phyloP scores from a whole-genome alignment of 2,113 vertebrate genomes.

The Hypocryptadius cinnamomeus region DNA sequence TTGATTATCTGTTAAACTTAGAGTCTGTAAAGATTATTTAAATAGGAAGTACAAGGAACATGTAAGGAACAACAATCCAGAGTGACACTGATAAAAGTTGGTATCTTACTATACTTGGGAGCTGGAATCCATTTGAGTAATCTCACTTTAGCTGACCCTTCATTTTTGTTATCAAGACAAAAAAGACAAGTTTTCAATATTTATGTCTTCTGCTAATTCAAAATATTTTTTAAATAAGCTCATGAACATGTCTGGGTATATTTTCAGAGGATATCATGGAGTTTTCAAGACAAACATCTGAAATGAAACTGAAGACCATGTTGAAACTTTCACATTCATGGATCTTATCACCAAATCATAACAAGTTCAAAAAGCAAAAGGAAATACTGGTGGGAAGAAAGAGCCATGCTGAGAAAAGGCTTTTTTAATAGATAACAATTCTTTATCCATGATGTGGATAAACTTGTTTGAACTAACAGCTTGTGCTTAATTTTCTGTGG shows the following conservation, averaged over 20 bases:
- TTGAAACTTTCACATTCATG: background rate
- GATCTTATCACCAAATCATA: background rate
- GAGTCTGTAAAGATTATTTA: background rate
- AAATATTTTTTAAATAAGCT: background rate
- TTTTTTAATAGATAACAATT: background rate
- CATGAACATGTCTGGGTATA: background rate
- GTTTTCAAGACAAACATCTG: background rate
- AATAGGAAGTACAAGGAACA: background rate
- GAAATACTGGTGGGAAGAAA: background rate
- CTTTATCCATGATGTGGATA: background rate
- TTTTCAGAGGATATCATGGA: conserved; percentile 17
- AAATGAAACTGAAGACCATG: background rate
- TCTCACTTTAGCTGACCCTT: background rate
- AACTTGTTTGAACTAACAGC: background rate
- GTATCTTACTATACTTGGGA: background rate
- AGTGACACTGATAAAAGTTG: background rate
- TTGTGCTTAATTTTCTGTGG: background rate
- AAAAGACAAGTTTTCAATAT: background rate
- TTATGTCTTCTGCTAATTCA: background rate
- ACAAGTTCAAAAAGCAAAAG: background rate
- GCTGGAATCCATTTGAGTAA: background rate
- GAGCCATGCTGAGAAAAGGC: background rate
- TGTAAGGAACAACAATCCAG: background rate
- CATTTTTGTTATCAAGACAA: background rate
- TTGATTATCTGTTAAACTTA: background rate